Conservation (phyloP, 2,797 vertebrate genomes). For the Atherinosoma microstoma region DNA sequence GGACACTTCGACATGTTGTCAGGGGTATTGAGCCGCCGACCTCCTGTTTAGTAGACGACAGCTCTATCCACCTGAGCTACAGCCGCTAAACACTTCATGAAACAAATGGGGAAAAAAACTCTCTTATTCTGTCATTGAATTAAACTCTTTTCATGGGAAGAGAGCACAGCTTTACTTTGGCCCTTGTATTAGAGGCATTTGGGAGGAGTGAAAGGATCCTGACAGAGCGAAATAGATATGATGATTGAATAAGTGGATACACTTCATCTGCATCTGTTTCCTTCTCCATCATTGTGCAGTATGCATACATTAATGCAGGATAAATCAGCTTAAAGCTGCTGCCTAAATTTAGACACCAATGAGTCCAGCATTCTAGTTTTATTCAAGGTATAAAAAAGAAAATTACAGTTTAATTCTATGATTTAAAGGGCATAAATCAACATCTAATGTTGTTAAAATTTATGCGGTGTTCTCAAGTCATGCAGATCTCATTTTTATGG, state of each 20-base stretch:
- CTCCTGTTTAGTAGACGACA: too few species aligned
- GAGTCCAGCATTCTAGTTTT: conserved; percentile 35
- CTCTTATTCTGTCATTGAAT: conserved; percentile 28
- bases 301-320: conserved; percentile 23
- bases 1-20: too few species aligned
- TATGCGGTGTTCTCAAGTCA: too few species aligned
- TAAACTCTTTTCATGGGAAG: conserved; percentile 33
- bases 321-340: conserved; percentile 43
- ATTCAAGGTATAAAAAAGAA: conserved; percentile 1
- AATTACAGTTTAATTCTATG: conserved; percentile 2
- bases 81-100: too few species aligned
- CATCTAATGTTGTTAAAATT: background rate
- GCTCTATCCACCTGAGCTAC: too few species aligned
- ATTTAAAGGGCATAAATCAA: background rate
- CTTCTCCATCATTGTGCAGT: conserved; percentile 29
- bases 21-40: too few species aligned
- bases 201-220: conserved; percentile 5
- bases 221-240: conserved; percentile 26
- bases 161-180: conserved; percentile 26
- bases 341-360: conserved; percentile 48
- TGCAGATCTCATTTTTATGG: too few species aligned
- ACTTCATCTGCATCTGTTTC: conserved; percentile 36
- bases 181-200: conserved; percentile 1
- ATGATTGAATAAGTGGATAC: conserved; percentile 22
- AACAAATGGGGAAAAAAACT: too few species aligned